A percentile compares a stretch with the other conserved stretches of the same genome.
These are phyloP conservation scores for Drosophila lacicola DNA, from an alignment of 2,888 invertebrate genomes.

Conservation along the genomic window DNA sequence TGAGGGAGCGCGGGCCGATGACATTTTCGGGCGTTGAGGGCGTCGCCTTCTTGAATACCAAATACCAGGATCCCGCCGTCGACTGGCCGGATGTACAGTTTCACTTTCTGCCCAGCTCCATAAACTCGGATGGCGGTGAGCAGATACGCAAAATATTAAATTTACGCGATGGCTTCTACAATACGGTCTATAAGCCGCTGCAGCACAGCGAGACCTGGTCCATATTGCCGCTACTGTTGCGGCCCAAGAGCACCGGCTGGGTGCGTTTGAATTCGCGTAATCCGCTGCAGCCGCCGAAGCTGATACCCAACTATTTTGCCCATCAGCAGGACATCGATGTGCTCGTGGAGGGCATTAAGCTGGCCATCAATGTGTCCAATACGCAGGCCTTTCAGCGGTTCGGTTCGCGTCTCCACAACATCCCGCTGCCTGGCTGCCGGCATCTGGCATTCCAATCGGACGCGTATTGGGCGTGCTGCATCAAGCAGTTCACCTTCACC, in stretches of 20 bases:
- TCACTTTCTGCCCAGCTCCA: slow-evolving; percentile 93
- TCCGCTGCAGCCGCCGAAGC: slow-evolving; percentile 92
- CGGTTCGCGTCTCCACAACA: slow-evolving; percentile 91
- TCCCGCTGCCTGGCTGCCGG: slow-evolving; percentile 93
- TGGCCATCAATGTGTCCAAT: slow-evolving; percentile 92
- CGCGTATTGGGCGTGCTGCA: slow-evolving; percentile 94
- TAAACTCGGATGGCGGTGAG: slow-evolving; percentile 93
- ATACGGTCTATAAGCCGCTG: slow-evolving; percentile 93
- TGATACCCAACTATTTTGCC: slow-evolving; percentile 96
- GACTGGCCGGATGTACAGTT: slow-evolving; percentile 95
- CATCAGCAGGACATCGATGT: slow-evolving; percentile 92
- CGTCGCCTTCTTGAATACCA: slow-evolving; percentile 94
- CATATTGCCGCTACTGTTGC: slow-evolving; percentile 91
- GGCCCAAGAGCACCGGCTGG: slow-evolving; percentile 95
- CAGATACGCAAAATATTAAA: slow-evolving; percentile 92
- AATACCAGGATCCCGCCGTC: slow-evolving; percentile 91
- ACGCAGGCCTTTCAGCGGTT: slow-evolving; percentile 92
- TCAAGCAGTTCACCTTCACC: slow-evolving; percentile 92
- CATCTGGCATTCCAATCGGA: slow-evolving; percentile 90
- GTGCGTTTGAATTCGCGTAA: slow-evolving; percentile 92
- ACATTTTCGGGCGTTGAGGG: slow-evolving; percentile 94
- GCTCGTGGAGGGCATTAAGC: slow-evolving; percentile 93
- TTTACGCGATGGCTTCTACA: slow-evolving; percentile 92
- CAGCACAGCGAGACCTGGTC: slow-evolving; percentile 93
- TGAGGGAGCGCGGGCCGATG: slow-evolving; percentile 93